Base-by-base conservation (phyloP, 92 coral and sea anemone genomes). In the Desmophyllum pertusum region DNA sequence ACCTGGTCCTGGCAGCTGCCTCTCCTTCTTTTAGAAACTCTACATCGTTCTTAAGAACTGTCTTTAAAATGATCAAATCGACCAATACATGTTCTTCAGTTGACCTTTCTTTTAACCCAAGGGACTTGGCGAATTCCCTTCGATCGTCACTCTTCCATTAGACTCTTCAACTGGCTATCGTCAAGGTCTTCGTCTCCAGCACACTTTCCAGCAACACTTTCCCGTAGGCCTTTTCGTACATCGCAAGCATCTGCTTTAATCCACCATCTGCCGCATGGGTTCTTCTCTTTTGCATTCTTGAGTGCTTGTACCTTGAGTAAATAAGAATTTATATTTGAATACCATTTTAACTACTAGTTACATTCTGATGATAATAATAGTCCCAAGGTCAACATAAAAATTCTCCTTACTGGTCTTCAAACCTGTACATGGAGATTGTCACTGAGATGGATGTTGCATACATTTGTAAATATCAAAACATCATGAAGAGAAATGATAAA, bases 231-330 rank as follows among this genome's bases (percentile, higher is more conserved):
- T 40, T 78, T 52, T 11, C 91, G 75, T 19, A 92, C 91, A 87
- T 92, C 96, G 52, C 93, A 87, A 25, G 93, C 93, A 81, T 87
- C 93, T 41, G 95, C 93, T 51, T 92, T 92, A 4, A 92, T 81
- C 96, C 95, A 92, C 95, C 95, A 92, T 36, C 93, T 66, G 17
- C 89, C 93, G 0, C 29, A 78, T 33, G 88, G 90, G 70, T 88
- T 76, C 8, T 66, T 88, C 13, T 63, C 69, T n/a, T 91, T 48
- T 3, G 83, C 80, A 14, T 81, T 21, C 43, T 81, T 62, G 25
- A 91, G 76, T 0, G 84, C 92, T 61, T 85, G 45, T 33, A 85
- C 78, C 95, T 88, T n/a, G n/a, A n/a, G n/a, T n/a, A n/a, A n/a
- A n/a, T n/a, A n/a, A n/a, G n/a, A n/a, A n/a, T n/a, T n/a, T n/a